These are phyloP conservation scores for Drosophila basisetae DNA, from an alignment of 2,888 invertebrate species.

Conservation along the genomic window DNA sequence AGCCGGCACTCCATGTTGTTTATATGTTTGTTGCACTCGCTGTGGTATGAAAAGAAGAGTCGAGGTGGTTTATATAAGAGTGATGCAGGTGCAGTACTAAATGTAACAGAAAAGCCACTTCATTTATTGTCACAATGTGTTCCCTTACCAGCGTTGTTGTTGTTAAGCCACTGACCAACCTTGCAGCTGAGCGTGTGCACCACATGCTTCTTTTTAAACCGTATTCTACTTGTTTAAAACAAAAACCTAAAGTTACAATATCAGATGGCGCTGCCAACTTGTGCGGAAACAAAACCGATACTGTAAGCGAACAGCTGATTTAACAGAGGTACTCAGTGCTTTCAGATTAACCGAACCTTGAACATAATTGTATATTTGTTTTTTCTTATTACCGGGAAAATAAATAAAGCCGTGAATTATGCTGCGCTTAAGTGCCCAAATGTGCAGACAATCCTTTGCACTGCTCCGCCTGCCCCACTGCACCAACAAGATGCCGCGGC, in stretches of 20 bases:
- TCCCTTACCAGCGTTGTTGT: slow-evolving; percentile 63
- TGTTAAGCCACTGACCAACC: slow-evolving; percentile 46
- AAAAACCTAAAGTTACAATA: slow-evolving; percentile 30
- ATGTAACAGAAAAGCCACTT: neutral
- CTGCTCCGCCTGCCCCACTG: slow-evolving; percentile 13
- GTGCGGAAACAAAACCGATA: neutral
- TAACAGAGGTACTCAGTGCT: slow-evolving; percentile 22
- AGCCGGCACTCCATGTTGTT: slow-evolving; percentile 20
- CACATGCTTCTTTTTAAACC: slow-evolving; percentile 66
- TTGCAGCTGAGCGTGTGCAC: slow-evolving; percentile 64
- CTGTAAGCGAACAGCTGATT: slow-evolving; percentile 27
- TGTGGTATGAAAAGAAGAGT: slow-evolving; percentile 31
- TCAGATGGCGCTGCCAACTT: slow-evolving; percentile 40
- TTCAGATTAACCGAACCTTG: neutral
- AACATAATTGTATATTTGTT: neutral
- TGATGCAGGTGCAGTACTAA: slow-evolving; percentile 14
- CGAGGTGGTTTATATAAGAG: slow-evolving; percentile 81
- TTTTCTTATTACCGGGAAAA: slow-evolving; percentile 1
- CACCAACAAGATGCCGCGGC: neutral
- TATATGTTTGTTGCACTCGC: slow-evolving; percentile 58
- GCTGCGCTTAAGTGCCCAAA: slow-evolving; percentile 48
- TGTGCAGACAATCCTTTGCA: slow-evolving; percentile 38
- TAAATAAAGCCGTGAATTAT: slow-evolving; percentile 26
- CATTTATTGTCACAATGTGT: neutral
- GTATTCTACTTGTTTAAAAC: slow-evolving; percentile 43